Evolutionary conservation across 2,113 vertebrate species (phyloP), one percentile per base, ranked within the genome.

Genomic region (Lamprotornis superbus): DNA sequence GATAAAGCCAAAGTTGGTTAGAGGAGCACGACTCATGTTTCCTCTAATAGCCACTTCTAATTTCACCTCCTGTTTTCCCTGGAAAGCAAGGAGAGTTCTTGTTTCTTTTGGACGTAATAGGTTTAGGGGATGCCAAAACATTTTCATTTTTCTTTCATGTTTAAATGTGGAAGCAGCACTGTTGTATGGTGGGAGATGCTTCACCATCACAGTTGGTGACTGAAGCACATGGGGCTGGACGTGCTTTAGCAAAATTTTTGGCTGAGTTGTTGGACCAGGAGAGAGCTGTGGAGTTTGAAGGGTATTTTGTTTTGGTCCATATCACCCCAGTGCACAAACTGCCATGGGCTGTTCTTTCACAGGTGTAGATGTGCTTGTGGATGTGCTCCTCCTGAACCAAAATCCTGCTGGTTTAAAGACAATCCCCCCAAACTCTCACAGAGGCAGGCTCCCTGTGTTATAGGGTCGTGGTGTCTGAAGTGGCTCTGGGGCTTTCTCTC

Each of bases 21-120:
- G 55, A 85, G 49, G 24, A 87, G 19, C 6, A 14, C 0, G 0
- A 37, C 61, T 94, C 22, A 11, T 7, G 16, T 92, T 93, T 88
- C 79, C 19, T 80, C 55, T 61, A 82, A 73, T 0, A 6, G 46
- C 55, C 0, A 1, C 79, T 77, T 95, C 77, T 81, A 28, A 63
- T 93, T 96, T 94, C 90, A 73, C 31, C 46, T 94, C 85, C 78
- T 95, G 88, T 92, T 94, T 94, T 92, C 50, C 71, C 76, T 94
- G 90, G 85, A 90, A 97, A 91, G 79, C 68, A 81, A 39, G 23
- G 15, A 59, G 18, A 68, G 15, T 7, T 7, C 68, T 89, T 94
- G 50, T 83, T 91, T 95, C 67, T 92, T 56, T 92, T 94, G 85
- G 82, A 74, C 9, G 10, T 10, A 30, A 64, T 12, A 57, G 7